Evolutionary conservation across 2,113 vertebrate genomes (phyloP).

Genomic region (Atractosteus spatula): DNA sequence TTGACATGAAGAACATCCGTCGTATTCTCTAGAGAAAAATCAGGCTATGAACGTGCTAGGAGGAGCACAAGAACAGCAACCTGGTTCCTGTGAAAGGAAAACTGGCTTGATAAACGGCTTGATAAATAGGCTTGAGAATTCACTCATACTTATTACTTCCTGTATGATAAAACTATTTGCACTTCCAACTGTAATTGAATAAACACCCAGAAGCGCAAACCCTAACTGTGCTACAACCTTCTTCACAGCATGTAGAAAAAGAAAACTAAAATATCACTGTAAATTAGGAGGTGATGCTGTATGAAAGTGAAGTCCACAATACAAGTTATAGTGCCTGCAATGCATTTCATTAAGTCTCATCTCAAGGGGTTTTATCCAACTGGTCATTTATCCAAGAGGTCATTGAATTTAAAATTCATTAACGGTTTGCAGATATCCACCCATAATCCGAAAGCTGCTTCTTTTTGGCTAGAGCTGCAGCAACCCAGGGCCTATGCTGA

Average conservation of each 20-base stretch:
- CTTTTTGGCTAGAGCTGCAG: too few relatives aligned
- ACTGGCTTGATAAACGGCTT: constrained; percentile 26
- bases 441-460: too few relatives aligned
- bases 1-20: constrained; percentile 41
- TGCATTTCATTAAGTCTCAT: too few relatives aligned
- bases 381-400: too few relatives aligned
- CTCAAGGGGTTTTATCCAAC: too few relatives aligned
- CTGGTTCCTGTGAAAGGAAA: constrained; percentile 32
- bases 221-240: constrained; percentile 5
- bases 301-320: too few relatives aligned
- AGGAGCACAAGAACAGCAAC: constrained; percentile 21
- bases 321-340: too few relatives aligned
- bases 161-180: constrained; percentile 35
- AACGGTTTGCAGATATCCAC: too few relatives aligned
- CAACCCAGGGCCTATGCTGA: too few relatives aligned
- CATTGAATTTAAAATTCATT: too few relatives aligned
- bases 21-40: constrained; percentile 10
- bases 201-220: constrained; percentile 45
- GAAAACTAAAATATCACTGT: too few relatives aligned
- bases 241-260: not conserved
- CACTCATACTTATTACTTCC: constrained; percentile 28
- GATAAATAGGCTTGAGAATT: constrained; percentile 8
- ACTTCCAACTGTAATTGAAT: constrained; percentile 43
- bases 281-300: too few relatives aligned
- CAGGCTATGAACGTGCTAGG: constrained; percentile 9